Evolutionary conservation across 2,888 invertebrate genomes (phyloP).

Genomic region (Sinodicranocentrus sp.): DNA sequence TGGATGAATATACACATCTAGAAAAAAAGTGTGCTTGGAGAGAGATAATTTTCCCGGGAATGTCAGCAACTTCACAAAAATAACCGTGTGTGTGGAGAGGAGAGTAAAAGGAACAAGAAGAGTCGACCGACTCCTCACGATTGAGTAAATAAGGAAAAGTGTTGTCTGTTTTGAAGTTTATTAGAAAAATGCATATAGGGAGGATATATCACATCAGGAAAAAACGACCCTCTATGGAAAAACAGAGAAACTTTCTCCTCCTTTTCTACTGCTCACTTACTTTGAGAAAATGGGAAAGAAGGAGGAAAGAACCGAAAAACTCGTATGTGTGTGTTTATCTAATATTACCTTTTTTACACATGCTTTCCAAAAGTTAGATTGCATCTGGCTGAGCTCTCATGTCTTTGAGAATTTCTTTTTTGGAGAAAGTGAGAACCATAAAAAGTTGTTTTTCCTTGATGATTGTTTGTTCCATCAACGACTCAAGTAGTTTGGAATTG

Average conservation of each 20-base stretch:
- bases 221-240: not conserved
- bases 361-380: constrained; percentile 13
- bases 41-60: not conserved
- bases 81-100: no score
- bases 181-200: not conserved
- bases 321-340: constrained; percentile 11
- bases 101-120: no score
- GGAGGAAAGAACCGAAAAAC: not conserved
- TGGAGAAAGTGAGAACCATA: not conserved
- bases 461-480: constrained; percentile 10
- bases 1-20: not conserved
- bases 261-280: not conserved
- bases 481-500: no score
- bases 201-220: not conserved
- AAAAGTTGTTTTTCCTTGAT: constrained; percentile 9
- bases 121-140: not conserved
- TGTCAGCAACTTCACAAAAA: not conserved
- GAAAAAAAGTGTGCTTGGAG: not conserved
- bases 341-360: constrained; percentile 17
- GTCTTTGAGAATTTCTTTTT: not conserved
- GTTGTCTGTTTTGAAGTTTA: no score
- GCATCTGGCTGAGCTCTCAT: not conserved
- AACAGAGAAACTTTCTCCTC: not conserved
- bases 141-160: not conserved
- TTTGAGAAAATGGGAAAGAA: not conserved